Evolutionary conservation across 2,113 vertebrate species (phyloP).

Genomic region (Catagonus wagneri): DNA sequence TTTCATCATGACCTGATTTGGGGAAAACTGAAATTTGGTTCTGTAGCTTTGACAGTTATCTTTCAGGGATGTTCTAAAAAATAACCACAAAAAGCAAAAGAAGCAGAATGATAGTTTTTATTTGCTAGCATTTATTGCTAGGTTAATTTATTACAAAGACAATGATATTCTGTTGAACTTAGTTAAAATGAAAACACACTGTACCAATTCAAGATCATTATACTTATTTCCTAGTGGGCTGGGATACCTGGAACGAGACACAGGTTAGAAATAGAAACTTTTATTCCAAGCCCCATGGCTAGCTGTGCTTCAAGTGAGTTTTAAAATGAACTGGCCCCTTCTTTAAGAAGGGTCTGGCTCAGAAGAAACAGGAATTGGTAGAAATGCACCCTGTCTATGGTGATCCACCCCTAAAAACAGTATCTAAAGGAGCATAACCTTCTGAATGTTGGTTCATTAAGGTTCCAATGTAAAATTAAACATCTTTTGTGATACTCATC

Average conservation of each 20-base stretch:
- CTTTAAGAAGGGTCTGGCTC: slow-evolving; percentile 75
- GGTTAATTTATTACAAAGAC: slow-evolving; percentile 79
- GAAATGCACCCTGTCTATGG: background rate
- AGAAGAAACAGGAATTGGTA: slow-evolving; percentile 60
- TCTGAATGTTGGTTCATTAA: background rate
- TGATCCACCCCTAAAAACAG: background rate
- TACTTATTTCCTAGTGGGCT: slow-evolving; percentile 4
- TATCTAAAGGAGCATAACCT: background rate
- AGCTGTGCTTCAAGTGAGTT: slow-evolving; percentile 54
- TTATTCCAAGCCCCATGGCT: background rate
- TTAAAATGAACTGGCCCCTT: slow-evolving; percentile 59
- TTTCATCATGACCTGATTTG: background rate
- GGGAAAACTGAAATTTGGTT: background rate
- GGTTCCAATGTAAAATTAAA: background rate
- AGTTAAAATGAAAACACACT: slow-evolving; percentile 67
- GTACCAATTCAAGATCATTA: slow-evolving; percentile 62
- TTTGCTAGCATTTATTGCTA: slow-evolving; percentile 83
- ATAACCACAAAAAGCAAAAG: slow-evolving; percentile 56
- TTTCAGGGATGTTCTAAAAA: slow-evolving; percentile 33
- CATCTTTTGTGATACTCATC: background rate
- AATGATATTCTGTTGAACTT: slow-evolving; percentile 57
- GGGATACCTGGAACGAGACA: background rate
- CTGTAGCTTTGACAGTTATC: background rate
- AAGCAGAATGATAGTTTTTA: slow-evolving; percentile 59
- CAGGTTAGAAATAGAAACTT: background rate